Conservation (phyloP, 2,113 vertebrate genomes). For the Varanus komodoensis region DNA sequence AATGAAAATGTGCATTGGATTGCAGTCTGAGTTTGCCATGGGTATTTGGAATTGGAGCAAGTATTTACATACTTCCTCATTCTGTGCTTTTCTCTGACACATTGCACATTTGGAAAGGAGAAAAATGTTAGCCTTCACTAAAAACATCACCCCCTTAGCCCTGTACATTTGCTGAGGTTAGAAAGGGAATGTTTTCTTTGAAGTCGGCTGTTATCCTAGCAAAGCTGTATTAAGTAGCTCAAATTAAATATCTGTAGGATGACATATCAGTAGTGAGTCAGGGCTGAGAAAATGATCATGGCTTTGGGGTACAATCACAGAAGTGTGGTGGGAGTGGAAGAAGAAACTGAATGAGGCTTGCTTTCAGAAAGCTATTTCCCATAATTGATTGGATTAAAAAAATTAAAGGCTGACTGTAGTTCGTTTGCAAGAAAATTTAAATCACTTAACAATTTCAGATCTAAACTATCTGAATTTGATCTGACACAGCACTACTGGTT, state of each 20-base stretch:
- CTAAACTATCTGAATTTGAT: slow-evolving; percentile 51
- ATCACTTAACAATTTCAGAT: slow-evolving; percentile 11
- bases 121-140: slow-evolving; percentile 59
- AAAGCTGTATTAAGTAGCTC: slow-evolving; percentile 58
- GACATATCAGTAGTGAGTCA: neutral
- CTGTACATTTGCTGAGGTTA: slow-evolving; percentile 40
- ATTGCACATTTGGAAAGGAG: slow-evolving; percentile 13
- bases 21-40: neutral
- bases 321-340: too few species aligned
- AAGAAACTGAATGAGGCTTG: slow-evolving; percentile 32
- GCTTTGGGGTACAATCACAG: slow-evolving; percentile 46
- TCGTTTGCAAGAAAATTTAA: slow-evolving; percentile 40
- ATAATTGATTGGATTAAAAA: neutral
- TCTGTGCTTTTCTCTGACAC: neutral
- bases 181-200: slow-evolving; percentile 53
- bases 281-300: slow-evolving; percentile 38
- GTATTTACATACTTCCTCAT: neutral
- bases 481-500: slow-evolving; percentile 25
- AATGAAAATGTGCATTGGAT: neutral
- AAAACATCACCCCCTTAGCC: slow-evolving; percentile 45
- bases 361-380: neutral
- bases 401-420: neutral
- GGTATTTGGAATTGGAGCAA: neutral
- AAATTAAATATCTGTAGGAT: slow-evolving; percentile 61
- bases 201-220: slow-evolving; percentile 52